These are phyloP conservation scores for Lottia gigantea DNA, from an alignment of 2,888 invertebrate species.

Conservation along the genomic window DNA sequence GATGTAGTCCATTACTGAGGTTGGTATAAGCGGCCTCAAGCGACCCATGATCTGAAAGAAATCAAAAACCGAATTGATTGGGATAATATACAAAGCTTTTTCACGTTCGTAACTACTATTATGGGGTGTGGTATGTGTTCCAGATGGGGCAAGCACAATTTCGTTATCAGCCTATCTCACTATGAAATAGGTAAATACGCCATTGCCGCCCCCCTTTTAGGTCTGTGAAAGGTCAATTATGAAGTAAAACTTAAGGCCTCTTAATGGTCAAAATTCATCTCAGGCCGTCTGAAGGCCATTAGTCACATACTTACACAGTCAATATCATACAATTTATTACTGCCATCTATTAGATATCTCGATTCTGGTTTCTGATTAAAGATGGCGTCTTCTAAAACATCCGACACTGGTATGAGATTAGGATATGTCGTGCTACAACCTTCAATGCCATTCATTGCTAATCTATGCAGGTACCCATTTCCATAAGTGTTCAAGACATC, in stretches of 20 bases:
- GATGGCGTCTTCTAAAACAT: conserved; percentile 33
- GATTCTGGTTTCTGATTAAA: conserved; percentile 31
- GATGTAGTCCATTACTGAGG: neutral
- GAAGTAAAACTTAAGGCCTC: no score
- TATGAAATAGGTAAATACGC: no score
- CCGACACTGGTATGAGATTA: conserved; percentile 11
- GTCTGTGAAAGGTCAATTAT: no score
- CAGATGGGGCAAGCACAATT: no score
- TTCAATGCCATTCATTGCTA: neutral
- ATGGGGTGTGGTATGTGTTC: no score
- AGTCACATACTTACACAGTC: conserved; percentile 13
- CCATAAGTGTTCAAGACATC: conserved; percentile 41
- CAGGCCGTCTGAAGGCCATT: no score
- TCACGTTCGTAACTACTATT: no score
- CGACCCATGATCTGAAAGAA: neutral
- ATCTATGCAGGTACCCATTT: conserved; percentile 35
- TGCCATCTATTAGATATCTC: conserved; percentile 43
- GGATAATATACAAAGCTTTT: no score
- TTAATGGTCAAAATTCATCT: neutral
- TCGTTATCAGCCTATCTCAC: no score
- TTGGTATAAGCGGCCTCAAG: neutral
- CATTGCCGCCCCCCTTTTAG: no score
- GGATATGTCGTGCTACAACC: neutral
- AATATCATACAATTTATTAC: conserved; percentile 24
- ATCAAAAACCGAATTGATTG: no score